phyloP scores from a whole-genome alignment of 1,140 invertebrate genomes.

The Scaptomyza montana region DNA sequence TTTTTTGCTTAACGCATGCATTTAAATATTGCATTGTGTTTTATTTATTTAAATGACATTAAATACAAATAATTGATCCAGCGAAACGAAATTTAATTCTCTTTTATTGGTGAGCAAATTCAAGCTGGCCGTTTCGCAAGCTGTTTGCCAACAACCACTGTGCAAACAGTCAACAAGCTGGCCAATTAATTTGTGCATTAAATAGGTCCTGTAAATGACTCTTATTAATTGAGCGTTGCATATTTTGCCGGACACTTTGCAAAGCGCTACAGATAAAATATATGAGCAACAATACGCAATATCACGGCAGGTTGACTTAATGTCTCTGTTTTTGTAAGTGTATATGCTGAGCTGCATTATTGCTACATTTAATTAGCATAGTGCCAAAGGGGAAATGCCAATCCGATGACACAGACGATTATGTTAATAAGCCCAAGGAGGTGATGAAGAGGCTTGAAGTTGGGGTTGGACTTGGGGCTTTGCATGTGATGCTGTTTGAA shows the following conservation, averaged over 20 bases:
- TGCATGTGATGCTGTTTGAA: constrained; percentile 14
- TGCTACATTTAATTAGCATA: constrained; percentile 70
- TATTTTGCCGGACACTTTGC: constrained; percentile 44
- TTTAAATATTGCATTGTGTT: background rate
- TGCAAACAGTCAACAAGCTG: constrained; percentile 42
- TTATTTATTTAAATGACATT: background rate
- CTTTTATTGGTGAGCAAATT: too few relatives aligned
- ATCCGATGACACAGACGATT: constrained; percentile 71
- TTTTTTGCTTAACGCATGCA: too few relatives aligned
- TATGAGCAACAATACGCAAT: constrained; percentile 50
- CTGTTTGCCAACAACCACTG: constrained; percentile 29
- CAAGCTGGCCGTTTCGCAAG: constrained; percentile 11
- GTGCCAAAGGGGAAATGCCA: constrained; percentile 50
- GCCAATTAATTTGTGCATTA: constrained; percentile 54
- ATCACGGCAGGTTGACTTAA: constrained; percentile 4
- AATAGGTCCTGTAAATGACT: constrained; percentile 55
- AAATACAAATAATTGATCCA: too few relatives aligned
- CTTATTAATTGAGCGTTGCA: constrained; percentile 63
- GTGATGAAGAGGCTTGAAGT: constrained; percentile 11
- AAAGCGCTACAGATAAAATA: constrained; percentile 56
- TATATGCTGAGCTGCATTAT: constrained; percentile 35
- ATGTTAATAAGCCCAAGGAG: constrained; percentile 67
- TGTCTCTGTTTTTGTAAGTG: background rate
- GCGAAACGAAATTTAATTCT: too few relatives aligned
- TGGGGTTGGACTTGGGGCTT: constrained; percentile 10